Percentiles rank a stretch among this genome's conserved stretches.
These are phyloP conservation scores for Ligdia adustata DNA, from an alignment of 2,888 invertebrate genomes.

Conservation along the genomic window DNA sequence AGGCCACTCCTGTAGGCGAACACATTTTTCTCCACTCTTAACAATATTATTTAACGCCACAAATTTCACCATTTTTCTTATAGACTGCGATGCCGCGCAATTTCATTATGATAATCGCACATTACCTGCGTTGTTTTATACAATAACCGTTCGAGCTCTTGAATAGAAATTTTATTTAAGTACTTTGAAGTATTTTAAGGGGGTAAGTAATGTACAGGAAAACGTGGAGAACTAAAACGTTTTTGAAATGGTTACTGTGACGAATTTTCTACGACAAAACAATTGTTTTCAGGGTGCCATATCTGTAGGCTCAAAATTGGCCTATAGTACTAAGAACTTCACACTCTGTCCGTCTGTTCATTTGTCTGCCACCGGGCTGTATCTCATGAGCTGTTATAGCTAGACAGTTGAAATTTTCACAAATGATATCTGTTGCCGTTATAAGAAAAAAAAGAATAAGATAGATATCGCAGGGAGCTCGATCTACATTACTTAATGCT, in stretches of 20 bases:
- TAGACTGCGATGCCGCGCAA: constrained; percentile 63
- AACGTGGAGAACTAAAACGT: constrained; percentile 32
- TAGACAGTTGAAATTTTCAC: too few species aligned
- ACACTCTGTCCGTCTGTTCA: too few species aligned
- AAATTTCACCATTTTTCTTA: constrained; percentile 79
- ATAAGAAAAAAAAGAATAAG: too few species aligned
- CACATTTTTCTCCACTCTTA: constrained; percentile 78
- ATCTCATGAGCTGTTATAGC: too few species aligned
- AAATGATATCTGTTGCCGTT: too few species aligned
- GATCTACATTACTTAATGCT: too few species aligned
- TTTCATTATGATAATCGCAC: constrained; percentile 81
- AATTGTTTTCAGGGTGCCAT: too few species aligned
- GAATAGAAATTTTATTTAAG: constrained; percentile 50
- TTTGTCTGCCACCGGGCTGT: too few species aligned
- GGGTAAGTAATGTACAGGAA: constrained; percentile 21
- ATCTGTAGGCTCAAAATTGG: too few species aligned
- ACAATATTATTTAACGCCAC: constrained; percentile 82
- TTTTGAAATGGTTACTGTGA: constrained; percentile 38
- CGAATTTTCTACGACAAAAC: constrained; percentile 33
- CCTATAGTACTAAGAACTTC: too few species aligned
- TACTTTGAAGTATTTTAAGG: constrained; percentile 34
- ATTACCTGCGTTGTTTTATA: constrained; percentile 61
- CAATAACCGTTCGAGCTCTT: constrained; percentile 50
- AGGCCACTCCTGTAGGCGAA: constrained; percentile 64
- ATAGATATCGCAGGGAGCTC: too few species aligned